Evolutionary conservation across 1,140 invertebrate species (phyloP).

Genomic region (Drosophila willistoni): DNA sequence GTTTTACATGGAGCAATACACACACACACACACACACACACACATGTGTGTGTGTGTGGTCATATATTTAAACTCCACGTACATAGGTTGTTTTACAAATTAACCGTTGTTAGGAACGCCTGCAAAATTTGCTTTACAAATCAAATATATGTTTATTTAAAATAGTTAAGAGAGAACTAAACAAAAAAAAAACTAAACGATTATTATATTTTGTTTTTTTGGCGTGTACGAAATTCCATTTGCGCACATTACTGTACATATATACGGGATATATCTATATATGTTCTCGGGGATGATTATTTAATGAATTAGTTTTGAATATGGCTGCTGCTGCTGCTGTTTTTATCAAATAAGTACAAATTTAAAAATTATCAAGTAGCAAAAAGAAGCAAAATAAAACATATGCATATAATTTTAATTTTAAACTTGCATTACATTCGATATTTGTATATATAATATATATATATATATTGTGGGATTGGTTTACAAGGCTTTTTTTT

Average conservation of each 20-base stretch:
- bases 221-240: constrained; percentile 6
- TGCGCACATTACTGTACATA: constrained; percentile 7
- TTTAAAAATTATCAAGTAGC: constrained; percentile 6
- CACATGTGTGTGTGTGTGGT: not conserved
- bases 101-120: constrained; percentile 13
- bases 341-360: constrained; percentile 9
- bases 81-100: constrained; percentile 9
- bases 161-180: not conserved
- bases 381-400: constrained; percentile 4
- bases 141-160: not conserved
- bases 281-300: not conserved
- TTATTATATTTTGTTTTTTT: not conserved
- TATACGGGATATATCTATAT: not conserved
- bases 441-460: constrained; percentile 23
- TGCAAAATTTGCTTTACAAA: constrained; percentile 9
- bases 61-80: not conserved
- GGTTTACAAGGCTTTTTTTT: constrained; percentile 21
- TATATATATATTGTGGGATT: constrained; percentile 20
- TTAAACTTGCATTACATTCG: constrained; percentile 22
- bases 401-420: constrained; percentile 5
- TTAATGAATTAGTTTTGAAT: constrained; percentile 10
- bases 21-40: not conserved
- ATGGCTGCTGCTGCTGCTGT: not conserved
- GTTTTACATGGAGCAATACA: not conserved
- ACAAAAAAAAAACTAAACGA: not conserved